Percentiles rank a stretch among this genome's conserved stretches.
phyloP scores from a whole-genome alignment of 2,113 vertebrate genomes.

The Cebidichthys violaceus region DNA sequence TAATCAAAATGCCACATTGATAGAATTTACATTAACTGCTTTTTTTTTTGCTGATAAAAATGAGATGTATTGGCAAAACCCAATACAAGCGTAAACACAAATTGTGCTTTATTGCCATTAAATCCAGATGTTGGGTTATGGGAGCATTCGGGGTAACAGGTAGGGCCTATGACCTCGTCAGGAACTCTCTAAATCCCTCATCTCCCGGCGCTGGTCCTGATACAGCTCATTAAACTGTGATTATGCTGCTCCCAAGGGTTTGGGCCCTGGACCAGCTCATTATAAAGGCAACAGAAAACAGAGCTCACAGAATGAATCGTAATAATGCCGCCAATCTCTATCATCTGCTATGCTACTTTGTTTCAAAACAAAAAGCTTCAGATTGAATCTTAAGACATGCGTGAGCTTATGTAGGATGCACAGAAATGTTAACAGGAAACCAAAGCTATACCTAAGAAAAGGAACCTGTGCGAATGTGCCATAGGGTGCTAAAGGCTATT shows the following conservation, averaged over 20 bases:
- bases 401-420: background rate
- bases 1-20: slow-evolving; percentile 5
- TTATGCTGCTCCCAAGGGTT: slow-evolving; percentile 72
- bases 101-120: slow-evolving; percentile 74
- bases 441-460: slow-evolving; percentile 19
- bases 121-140: slow-evolving; percentile 75
- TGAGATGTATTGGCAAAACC: slow-evolving; percentile 35
- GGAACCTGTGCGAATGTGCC: slow-evolving; percentile 1
- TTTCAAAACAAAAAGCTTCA: slow-evolving; percentile 30
- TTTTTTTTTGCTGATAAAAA: no score
- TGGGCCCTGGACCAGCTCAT: slow-evolving; percentile 67
- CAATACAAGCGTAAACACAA: slow-evolving; percentile 52
- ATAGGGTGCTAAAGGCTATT: slow-evolving; percentile 38
- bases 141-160: slow-evolving; percentile 77
- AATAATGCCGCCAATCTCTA: slow-evolving; percentile 53
- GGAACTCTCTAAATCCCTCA: slow-evolving; percentile 64
- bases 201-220: slow-evolving; percentile 65
- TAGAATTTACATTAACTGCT: slow-evolving; percentile 2
- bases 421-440: slow-evolving; percentile 37
- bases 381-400: slow-evolving; percentile 1
- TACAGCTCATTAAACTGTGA: slow-evolving; percentile 78
- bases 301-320: slow-evolving; percentile 50
- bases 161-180: slow-evolving; percentile 59
- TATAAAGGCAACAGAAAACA: slow-evolving; percentile 70
- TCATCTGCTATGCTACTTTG: slow-evolving; percentile 42